Evolutionary conservation across 2,888 invertebrate genomes (phyloP), one percentile per base, ranked within the genome.

Genomic region (Hypercompe scribonia): DNA sequence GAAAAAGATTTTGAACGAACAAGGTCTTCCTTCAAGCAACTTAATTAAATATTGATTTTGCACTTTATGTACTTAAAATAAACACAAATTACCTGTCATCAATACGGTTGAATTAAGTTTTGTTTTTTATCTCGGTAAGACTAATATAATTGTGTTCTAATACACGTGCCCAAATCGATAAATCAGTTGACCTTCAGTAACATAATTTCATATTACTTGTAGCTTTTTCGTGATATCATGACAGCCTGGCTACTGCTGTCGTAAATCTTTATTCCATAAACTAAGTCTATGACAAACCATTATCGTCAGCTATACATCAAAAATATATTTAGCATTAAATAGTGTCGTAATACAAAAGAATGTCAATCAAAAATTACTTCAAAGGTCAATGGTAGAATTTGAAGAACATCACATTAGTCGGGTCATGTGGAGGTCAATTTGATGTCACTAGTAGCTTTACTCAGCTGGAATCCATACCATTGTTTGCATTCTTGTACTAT

Each of bases 401-500:
- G 73, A 46, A 73, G 74, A 78, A 64, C 73, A 78, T 75, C 73
- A 76, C n/a, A 69, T 24, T 36, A 61, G 33, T 50, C 50, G 65
- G 81, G 78, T 76, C 81, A 71, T 73, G 11, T 50, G 11, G 67
- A 74, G 77, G 74, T 81, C 81, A 83, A 81, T 83, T 81, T 76
- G 70, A 73, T 81, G 72, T 72, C 71, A 83, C 81, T 69, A 83
- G 68, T 65, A 63, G 72, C 70, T 76, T 81, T 66, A 63, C 31
- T 63, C 66, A 31, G 50, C 71, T 73, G 68, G 70, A 81, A 71
- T 68, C 68, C 71, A 70, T 61, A 42, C 24, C 34, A 36, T 34
- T 34, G 33, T 36, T 65, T 65, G 64, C 58, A 61, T 64, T 33
- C 34, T 21, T 11, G 34, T 34, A 64, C 11, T 1, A 34, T 34